Conservation (phyloP, 1,140 invertebrate genomes). For the Chelonus insularis region DNA sequence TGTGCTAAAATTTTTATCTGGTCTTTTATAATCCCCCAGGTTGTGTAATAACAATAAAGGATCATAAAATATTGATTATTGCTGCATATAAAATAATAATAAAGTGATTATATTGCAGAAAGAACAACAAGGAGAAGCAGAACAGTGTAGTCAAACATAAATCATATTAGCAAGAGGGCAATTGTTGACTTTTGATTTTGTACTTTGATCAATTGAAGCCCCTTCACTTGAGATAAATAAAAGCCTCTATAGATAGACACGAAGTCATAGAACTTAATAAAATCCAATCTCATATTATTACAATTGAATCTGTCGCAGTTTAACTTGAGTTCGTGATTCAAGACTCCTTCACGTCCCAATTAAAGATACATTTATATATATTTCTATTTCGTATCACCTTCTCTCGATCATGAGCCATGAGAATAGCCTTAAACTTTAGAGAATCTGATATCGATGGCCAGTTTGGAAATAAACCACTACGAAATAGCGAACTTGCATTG, state of each 20-base stretch:
- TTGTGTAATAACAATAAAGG: background rate
- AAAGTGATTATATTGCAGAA: no score
- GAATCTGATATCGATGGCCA: no score
- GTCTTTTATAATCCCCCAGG: no score
- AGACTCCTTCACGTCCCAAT: background rate
- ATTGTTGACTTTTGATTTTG: constrained; percentile 7
- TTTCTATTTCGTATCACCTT: background rate
- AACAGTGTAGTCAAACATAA: background rate
- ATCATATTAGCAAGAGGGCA: background rate
- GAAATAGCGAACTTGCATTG: background rate
- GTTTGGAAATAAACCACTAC: background rate
- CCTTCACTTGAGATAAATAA: constrained; percentile 6
- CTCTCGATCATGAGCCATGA: constrained; percentile 2
- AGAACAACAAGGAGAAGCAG: background rate
- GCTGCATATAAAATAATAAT: no score
- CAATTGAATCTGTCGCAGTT: constrained; percentile 18
- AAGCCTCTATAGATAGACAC: background rate
- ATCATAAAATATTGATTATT: background rate
- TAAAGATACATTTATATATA: constrained; percentile 10
- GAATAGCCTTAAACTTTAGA: constrained; percentile 14
- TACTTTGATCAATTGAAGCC: constrained; percentile 6
- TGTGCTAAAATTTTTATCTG: no score
- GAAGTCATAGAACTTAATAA: constrained; percentile 18
- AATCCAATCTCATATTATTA: constrained; percentile 10
- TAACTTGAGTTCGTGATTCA: constrained; percentile 10